Evolutionary conservation across 2,888 invertebrate genomes (phyloP), one percentile per base, ranked within the genome.

Genomic region (Piscicola geometra): DNA sequence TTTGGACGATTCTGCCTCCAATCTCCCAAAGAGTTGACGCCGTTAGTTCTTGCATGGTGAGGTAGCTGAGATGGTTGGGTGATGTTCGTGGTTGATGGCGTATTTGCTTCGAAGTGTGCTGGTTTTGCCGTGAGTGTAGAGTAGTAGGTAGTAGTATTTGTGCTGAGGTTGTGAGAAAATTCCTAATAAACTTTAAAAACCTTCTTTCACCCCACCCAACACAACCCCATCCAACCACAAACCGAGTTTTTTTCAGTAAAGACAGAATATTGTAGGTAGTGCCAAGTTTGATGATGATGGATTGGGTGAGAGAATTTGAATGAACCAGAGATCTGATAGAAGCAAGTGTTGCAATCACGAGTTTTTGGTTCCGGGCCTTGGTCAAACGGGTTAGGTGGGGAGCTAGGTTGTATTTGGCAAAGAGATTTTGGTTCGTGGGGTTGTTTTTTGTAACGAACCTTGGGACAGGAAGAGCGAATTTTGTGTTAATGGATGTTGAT

Each of bases 181-280:
- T 41, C 41, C 41, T 15, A 41, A 9, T 5, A 41, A 41, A 9
- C 41, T 15, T 15, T 15, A 41, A 9, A 41, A 15, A 9, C 41
- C 41, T 15, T 41, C 41, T 41, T 15, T 15, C 41, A 41, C 41
- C 41, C 41, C 41, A 41, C 41, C 41, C 41, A 5, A 41, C 15
- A 15, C 5, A 41, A 9, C 41, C 41, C 41, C 41, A 41, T 41
- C 60, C 5, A 5, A 5, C 60, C 9, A 56, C 60, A 9, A 18
- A 56, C 60, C 73, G 73, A 35, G 73, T 73, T 35, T 73, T 73
- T 60, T 73, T 73, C 9, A 73, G 41, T 33, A 73, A 35, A 64
- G 64, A 33, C 35, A 73, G 33, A 1, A 73, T 73, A 35, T 25
- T 35, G 1, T 52, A 33, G 1, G 56, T 30, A 3, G 52, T 32